These are phyloP conservation scores for Oncopodura yosiiana DNA, from an alignment of 1,140 invertebrate genomes.

Conservation along the genomic window DNA sequence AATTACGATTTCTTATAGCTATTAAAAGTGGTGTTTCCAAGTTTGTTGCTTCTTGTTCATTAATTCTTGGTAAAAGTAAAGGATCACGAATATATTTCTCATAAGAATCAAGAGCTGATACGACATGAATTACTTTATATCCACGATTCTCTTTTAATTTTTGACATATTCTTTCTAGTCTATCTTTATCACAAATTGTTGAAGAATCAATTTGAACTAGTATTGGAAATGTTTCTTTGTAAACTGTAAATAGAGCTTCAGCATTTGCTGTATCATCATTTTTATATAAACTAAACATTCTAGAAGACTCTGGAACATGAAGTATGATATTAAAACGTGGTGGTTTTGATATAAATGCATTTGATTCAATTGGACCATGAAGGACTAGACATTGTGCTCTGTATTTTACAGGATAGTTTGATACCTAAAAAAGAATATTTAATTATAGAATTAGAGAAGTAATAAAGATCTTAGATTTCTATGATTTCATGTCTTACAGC, in stretches of 20 bases:
- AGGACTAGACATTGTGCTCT: conserved; percentile 18
- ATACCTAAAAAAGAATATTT: conserved; percentile 12
- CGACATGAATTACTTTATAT: conserved; percentile 10
- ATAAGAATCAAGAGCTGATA: conserved; percentile 10
- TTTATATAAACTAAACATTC: conserved; percentile 22
- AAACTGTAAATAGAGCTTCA: conserved; percentile 4
- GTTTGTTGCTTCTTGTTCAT: conserved; percentile 12
- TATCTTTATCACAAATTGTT: conserved; percentile 11
- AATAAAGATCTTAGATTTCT: not conserved
- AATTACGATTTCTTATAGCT: conserved; percentile 12
- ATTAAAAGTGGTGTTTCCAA: conserved; percentile 26
- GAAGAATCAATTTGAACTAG: not conserved
- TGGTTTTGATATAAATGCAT: not conserved
- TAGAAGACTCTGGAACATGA: conserved; percentile 14
- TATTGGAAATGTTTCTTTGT: conserved; percentile 10
- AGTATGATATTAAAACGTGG: conserved; percentile 19
- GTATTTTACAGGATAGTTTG: conserved; percentile 4
- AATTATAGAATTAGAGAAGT: too few species aligned
- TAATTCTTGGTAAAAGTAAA: conserved; percentile 1
- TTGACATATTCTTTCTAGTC: conserved; percentile 5
- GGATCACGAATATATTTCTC: not conserved
- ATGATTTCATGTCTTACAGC: not conserved
- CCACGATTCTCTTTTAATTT: conserved; percentile 13
- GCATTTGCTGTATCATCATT: conserved; percentile 6
- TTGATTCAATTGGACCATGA: conserved; percentile 14